A percentile compares a stretch with the other conserved stretches of the same genome.
phyloP scores from a whole-genome alignment of 2,113 vertebrate genomes.

The Alectura lathami region DNA sequence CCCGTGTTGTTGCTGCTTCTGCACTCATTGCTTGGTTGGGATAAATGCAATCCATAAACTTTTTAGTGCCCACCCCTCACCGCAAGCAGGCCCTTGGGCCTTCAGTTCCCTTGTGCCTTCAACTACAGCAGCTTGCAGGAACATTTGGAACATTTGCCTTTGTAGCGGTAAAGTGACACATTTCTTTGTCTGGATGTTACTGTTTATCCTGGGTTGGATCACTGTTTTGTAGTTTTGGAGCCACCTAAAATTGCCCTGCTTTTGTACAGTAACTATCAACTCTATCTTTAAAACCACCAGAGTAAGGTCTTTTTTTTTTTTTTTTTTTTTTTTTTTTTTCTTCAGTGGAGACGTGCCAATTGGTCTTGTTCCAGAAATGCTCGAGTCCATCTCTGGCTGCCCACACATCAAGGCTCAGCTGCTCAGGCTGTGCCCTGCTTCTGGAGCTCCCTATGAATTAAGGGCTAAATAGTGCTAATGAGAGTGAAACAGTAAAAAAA shows the following conservation, averaged over 20 bases:
- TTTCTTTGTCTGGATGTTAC: neutral
- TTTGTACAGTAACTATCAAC: neutral
- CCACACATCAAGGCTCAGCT: neutral
- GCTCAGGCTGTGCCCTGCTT: neutral
- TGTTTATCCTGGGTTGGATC: neutral
- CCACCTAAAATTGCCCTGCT: neutral
- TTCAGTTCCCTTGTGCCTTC: neutral
- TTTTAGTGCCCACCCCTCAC: neutral
- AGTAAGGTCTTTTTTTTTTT: neutral
- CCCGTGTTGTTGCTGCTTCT: neutral
- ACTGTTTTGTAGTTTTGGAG: neutral
- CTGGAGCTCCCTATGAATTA: neutral
- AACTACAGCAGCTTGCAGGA: neutral
- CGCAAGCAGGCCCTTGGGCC: neutral
- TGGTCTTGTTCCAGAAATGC: neutral
- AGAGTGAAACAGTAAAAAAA: neutral
- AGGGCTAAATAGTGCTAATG: neutral
- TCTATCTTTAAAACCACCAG: constrained; percentile 33
- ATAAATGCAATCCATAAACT: neutral
- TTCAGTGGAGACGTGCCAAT: constrained; percentile 2
- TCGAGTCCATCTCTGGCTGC: neutral
- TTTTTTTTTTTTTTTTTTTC: neutral
- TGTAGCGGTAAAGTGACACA: neutral
- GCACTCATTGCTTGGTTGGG: neutral
- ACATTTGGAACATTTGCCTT: neutral